Percentiles rank a stretch among this genome's conserved stretches.
phyloP scores from a whole-genome alignment of 2,113 vertebrate genomes.

The Panthera leo region DNA sequence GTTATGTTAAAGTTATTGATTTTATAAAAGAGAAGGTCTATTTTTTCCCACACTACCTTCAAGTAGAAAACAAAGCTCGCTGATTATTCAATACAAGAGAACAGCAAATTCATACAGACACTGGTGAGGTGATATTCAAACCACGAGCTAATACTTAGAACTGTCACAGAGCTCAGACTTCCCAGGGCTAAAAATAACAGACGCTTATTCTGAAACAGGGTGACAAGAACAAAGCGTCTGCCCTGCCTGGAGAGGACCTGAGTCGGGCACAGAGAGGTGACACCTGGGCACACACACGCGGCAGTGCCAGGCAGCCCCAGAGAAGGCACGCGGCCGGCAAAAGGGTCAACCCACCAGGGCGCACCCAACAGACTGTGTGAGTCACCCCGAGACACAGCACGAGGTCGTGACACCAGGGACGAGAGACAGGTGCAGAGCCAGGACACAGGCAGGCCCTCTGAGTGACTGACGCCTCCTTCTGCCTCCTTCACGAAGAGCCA shows the following conservation, averaged over 20 bases:
- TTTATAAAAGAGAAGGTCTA: neutral
- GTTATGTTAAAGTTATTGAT: neutral
- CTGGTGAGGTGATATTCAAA: neutral
- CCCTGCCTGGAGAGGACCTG: neutral
- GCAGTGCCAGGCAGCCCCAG: neutral
- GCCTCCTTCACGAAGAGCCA: neutral
- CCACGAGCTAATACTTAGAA: neutral
- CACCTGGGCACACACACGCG: neutral
- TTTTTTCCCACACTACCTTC: neutral
- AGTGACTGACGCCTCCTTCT: neutral
- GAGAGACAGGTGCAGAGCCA: neutral
- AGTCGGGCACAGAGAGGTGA: neutral
- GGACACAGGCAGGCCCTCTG: neutral
- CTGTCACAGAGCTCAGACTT: neutral
- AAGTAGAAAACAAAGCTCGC: neutral
- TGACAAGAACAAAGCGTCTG: neutral
- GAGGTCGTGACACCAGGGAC: neutral
- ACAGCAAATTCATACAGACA: neutral
- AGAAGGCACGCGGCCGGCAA: neutral
- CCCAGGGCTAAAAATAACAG: neutral
- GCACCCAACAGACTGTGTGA: neutral
- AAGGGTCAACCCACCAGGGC: neutral
- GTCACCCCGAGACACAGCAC: neutral
- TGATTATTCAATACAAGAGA: neutral
- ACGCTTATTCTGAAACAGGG: neutral